Evolutionary conservation across 2,113 vertebrate species (phyloP).

Genomic region (Apus apus): DNA sequence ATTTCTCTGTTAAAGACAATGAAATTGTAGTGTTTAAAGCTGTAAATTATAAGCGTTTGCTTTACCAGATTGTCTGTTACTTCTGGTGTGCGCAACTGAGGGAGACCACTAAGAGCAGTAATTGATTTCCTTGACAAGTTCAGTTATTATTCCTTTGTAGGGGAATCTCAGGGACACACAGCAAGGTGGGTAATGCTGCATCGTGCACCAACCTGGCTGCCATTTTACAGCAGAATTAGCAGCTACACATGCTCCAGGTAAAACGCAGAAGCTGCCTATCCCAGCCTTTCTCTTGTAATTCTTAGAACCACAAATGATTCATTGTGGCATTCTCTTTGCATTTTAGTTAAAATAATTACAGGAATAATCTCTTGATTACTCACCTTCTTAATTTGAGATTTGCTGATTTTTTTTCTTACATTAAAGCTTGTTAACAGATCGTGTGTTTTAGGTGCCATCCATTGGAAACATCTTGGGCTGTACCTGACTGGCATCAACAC

Average conservation of each 20-base stretch:
- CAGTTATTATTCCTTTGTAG: not conserved
- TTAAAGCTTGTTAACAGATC: not conserved
- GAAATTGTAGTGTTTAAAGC: not conserved
- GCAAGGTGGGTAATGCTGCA: not conserved
- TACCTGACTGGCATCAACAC: not conserved
- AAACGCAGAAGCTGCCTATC: not conserved
- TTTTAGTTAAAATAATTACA: not conserved
- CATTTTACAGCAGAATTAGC: not conserved
- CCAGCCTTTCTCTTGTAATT: not conserved
- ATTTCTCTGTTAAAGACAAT: not conserved
- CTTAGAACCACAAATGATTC: not conserved
- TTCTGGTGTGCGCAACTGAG: not conserved
- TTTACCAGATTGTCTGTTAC: not conserved
- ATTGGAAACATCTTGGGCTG: not conserved
- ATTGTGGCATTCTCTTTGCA: not conserved
- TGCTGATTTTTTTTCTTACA: not conserved
- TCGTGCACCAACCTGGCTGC: not conserved
- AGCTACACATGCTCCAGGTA: not conserved
- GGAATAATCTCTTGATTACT: not conserved
- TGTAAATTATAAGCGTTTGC: not conserved
- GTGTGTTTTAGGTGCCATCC: not conserved
- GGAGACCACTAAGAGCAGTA: not conserved
- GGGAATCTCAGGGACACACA: not conserved
- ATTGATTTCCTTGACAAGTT: not conserved
- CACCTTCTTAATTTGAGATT: not conserved